phyloP scores from a whole-genome alignment of 2,797 vertebrate genomes.

The Tolypeutes matacus region DNA sequence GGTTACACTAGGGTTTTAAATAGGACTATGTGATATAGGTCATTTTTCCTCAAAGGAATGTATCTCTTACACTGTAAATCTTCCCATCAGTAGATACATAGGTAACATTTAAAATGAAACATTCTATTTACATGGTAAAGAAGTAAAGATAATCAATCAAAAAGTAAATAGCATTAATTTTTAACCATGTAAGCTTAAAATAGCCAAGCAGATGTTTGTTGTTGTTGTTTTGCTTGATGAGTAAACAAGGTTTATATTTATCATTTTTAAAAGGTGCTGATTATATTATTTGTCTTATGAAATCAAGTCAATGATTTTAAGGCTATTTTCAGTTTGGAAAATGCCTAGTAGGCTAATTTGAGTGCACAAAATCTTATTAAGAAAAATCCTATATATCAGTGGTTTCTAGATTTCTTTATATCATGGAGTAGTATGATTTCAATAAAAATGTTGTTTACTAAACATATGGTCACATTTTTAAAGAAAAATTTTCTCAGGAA shows the following conservation, averaged over 20 bases:
- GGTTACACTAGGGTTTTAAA: background rate
- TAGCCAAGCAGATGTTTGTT: background rate
- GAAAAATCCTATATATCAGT: background rate
- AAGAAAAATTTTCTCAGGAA: background rate
- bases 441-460: background rate
- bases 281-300: background rate
- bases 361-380: background rate
- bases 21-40: background rate
- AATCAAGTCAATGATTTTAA: background rate
- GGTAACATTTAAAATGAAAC: background rate
- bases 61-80: background rate
- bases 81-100: background rate
- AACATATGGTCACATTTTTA: background rate
- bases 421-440: background rate
- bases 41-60: background rate
- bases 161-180: background rate
- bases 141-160: background rate
- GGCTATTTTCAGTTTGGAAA: constrained; percentile 12
- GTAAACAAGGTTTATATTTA: constrained; percentile 13
- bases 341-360: background rate
- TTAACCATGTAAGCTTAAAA: constrained; percentile 15
- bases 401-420: background rate
- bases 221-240: background rate
- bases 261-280: background rate
- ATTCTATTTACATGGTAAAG: background rate